phyloP scores from a whole-genome alignment of 2,888 invertebrate genomes.

The Noctua janthina region DNA sequence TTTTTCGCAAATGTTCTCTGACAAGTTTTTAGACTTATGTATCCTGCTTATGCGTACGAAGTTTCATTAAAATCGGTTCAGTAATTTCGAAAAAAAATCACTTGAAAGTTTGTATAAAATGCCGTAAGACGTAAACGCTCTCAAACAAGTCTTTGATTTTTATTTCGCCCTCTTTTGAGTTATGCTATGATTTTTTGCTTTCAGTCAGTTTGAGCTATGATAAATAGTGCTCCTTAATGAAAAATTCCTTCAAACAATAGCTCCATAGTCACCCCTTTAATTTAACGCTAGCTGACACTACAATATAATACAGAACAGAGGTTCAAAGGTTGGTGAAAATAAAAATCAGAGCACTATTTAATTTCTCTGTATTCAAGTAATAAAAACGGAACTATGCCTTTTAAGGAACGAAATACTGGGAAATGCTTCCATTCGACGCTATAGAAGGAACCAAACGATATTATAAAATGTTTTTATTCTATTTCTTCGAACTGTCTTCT shows the following conservation, averaged over 20 bases:
- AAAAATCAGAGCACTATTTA: conserved; percentile 14
- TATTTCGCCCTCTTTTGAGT: background rate
- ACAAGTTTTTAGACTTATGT: no score
- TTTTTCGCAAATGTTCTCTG: no score
- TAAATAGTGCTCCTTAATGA: conserved; percentile 20
- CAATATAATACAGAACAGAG: background rate
- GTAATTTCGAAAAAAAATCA: no score
- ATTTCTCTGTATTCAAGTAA: conserved; percentile 11
- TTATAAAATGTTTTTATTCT: conserved; percentile 24
- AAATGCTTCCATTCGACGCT: conserved; percentile 4
- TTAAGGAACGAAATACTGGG: conserved; percentile 4
- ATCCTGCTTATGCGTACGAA: no score
- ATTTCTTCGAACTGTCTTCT: conserved; percentile 3
- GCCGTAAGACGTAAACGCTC: no score
- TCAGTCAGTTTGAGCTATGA: background rate
- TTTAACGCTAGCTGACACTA: conserved; percentile 17
- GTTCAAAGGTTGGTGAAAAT: conserved; percentile 20
- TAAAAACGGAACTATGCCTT: background rate
- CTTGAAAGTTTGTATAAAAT: no score
- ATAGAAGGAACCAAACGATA: background rate
- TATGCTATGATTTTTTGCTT: background rate
- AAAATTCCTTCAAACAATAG: conserved; percentile 29
- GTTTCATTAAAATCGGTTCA: no score
- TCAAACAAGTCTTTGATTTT: background rate
- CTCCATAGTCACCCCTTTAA: conserved; percentile 9